Base-by-base conservation (phyloP, 2,888 invertebrate genomes). In the Drosophila mimetica region DNA sequence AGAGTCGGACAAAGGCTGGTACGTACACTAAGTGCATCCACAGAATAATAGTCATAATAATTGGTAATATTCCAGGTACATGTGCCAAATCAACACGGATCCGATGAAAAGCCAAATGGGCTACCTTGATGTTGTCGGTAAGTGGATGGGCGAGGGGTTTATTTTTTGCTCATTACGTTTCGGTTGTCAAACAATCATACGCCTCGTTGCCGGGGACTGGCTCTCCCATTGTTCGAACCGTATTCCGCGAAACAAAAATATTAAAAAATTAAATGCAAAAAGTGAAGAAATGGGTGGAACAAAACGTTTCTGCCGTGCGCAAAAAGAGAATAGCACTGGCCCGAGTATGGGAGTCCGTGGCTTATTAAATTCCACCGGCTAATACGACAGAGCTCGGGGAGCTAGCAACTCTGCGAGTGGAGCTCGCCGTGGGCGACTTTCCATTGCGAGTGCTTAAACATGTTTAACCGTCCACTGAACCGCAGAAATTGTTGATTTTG, bases 81-180 rank as follows among this genome's bases (percentile, higher is more conserved):
- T 92, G 92, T 92, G 92, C 89, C 92, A 92, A 89, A 92, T 92
- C 66, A 92, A 92, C 88, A 92, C 92, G 69, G 92, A 92, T 86
- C 92, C 92, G 53, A 92, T 92, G 92, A 92, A 92, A 76, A 91
- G 96, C 90, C 97, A 97, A 92, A 94, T 96, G 79, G 97, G 97
- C 53, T 96, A 96, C 91, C 93, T 97, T 77, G 95, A 97, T 90
- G 97, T 97, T 82, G 97, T 97, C 54, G 97, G 97, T 97, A 92
- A 94, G 88, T 77, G 20, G n/a, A 16, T 36, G 50, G 18, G 54
- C 5, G 42, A 41, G 42, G 2, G 8, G 28, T 46, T 16, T 44
- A 6, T 28, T 37, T 66, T 70, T 60, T 61, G 32, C 54, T 22
- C 54, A 74, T 79, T 77, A 25, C 64, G 61, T 77, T 69, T 70